Evolutionary conservation across 2,888 invertebrate genomes (phyloP).

Genomic region (Aproaerema taeniolella): DNA sequence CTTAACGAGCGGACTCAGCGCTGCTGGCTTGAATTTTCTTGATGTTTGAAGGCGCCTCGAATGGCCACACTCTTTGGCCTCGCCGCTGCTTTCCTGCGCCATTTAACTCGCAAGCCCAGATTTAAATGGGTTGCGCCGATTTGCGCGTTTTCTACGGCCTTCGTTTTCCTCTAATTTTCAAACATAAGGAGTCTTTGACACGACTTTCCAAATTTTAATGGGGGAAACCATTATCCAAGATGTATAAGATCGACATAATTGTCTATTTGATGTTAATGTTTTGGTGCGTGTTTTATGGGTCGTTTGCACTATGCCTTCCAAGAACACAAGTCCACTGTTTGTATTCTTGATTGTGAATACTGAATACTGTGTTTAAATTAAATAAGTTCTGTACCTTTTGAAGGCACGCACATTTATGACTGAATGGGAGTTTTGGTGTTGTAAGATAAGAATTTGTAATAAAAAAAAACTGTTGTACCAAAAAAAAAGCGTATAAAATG

Average conservation of each 20-base stretch:
- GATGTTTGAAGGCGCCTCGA: too few species aligned
- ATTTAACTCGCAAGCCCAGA: too few species aligned
- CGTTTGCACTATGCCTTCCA: conserved; percentile 22
- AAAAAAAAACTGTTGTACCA: background rate
- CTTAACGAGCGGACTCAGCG: conserved; percentile 46
- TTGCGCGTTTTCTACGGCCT: too few species aligned
- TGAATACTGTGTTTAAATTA: too few species aligned
- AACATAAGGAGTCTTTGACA: too few species aligned
- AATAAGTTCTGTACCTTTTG: conserved; percentile 13
- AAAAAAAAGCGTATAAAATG: conserved; percentile 20
- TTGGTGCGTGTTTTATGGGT: conserved; percentile 25
- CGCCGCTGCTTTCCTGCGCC: too few species aligned
- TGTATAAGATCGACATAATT: conserved; percentile 12
- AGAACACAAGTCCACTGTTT: conserved; percentile 7
- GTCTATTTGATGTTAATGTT: conserved; percentile 13
- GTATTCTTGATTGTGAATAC: too few species aligned
- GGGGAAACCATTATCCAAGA: too few species aligned
- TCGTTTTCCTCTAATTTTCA: too few species aligned
- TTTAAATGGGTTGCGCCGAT: too few species aligned
- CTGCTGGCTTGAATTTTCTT: conserved; percentile 27
- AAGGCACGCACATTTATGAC: conserved; percentile 34
- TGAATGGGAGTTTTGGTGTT: conserved; percentile 37
- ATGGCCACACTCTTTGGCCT: too few species aligned
- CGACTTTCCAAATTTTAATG: too few species aligned
- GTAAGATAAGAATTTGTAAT: conserved; percentile 7